Percentiles rank a stretch among this genome's conserved stretches.
phyloP scores from a whole-genome alignment of 2,113 vertebrate genomes.

The Macroglossus sobrinus region DNA sequence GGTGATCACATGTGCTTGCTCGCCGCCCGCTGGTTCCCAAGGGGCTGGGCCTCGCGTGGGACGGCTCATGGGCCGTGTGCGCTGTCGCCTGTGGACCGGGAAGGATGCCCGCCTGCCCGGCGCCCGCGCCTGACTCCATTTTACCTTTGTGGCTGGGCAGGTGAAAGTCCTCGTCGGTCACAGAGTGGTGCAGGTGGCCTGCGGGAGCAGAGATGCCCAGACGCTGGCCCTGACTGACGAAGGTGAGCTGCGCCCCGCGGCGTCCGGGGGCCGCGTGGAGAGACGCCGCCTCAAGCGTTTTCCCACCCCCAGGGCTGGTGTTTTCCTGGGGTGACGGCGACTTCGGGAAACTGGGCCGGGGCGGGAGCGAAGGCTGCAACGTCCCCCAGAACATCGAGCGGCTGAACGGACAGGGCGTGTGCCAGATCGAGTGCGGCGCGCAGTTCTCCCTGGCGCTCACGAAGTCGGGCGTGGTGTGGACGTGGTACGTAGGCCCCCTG shows the following conservation, averaged over 20 bases:
- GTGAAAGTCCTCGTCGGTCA: slow-evolving; percentile 98
- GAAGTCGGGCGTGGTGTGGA: slow-evolving; percentile 99
- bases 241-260: slow-evolving; percentile 80
- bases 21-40: neutral
- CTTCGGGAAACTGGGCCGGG: slow-evolving; percentile 97
- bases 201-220: slow-evolving; percentile 97
- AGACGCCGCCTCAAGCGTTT: slow-evolving; percentile 38
- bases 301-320: slow-evolving; percentile 88
- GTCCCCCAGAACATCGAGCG: slow-evolving; percentile 99
- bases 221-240: slow-evolving; percentile 97
- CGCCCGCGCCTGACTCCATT: neutral
- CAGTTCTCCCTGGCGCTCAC: slow-evolving; percentile 98
- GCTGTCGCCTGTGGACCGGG: neutral
- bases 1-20: slow-evolving; percentile 76
- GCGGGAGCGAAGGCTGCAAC: slow-evolving; percentile 98
- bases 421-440: slow-evolving; percentile 98
- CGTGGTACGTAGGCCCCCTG: slow-evolving; percentile 86
- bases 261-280: no score
- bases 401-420: slow-evolving; percentile 95
- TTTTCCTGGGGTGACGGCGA: slow-evolving; percentile 99
- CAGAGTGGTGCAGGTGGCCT: slow-evolving; percentile 96
- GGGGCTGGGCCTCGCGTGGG: neutral
- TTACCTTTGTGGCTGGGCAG: slow-evolving; percentile 75
- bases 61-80: neutral
- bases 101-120: neutral